Base-by-base conservation (phyloP, 2,888 invertebrate species). In the Drosophila austrosaltans region DNA sequence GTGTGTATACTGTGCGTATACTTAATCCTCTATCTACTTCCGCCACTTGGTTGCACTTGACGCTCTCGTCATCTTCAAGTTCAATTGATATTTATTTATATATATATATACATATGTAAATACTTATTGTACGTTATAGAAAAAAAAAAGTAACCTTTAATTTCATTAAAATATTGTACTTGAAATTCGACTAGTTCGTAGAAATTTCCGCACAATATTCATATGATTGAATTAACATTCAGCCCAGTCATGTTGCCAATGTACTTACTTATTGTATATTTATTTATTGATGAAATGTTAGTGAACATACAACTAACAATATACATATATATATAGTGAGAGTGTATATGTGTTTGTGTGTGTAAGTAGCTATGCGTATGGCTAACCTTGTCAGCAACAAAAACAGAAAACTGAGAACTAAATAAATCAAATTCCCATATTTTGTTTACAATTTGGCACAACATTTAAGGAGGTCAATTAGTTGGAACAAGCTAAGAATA, bases 201-300 rank as follows among this genome's bases (percentile, higher is more conserved):
- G 85, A 77, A 88, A 82, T 85, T 89, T 85, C 85, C 86, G 86
- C 82, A 78, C 66, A 79, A 65, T 56, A 71, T 59, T 59, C 48
- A 48, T 16, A 16, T 48, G 48, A 48, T 48, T 48, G 25, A 48
- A 79, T 79, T 71, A 72, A 63, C 66, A 63, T 63, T 79, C 48
- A 48, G 73, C 76, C 79, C 79, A 79, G 78, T 79, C 79, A 79
- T 78, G 79, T 79, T 64, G 67, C 44, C 71, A 54, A 62, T 72
- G 54, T 56, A 44, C 53, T 75, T 63, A 69, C 69, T 66, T 25
- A 48, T 69, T 66, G 36, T 22, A 44, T 74, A 53, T 56, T 62
- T 57, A 44, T n/a, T 56, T 69, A 69, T 87, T 75, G 71, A 78
- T 82, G 64, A 82, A 78, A 66, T 79, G 78, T 63, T 73, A 72